Conservation (phyloP, 1,140 invertebrate species). For the Nephila pilipes region DNA sequence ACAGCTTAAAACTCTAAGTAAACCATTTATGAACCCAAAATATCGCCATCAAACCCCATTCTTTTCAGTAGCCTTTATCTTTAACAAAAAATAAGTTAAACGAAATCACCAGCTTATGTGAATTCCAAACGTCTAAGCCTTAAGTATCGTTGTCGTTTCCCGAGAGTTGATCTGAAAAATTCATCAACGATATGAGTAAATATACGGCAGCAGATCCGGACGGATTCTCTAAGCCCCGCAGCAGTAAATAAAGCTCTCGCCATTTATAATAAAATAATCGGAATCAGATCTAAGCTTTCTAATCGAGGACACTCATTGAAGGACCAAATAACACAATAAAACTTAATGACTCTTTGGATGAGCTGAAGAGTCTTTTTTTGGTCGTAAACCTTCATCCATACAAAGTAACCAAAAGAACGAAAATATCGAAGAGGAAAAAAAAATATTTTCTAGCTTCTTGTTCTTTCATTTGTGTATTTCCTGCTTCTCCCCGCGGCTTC, state of each 20-base stretch:
- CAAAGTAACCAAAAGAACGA: neutral
- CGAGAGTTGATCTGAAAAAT: conserved; percentile 31
- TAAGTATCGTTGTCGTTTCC: neutral
- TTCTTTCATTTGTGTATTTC: conserved; percentile 49
- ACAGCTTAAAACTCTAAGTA: neutral
- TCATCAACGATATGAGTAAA: conserved; percentile 39
- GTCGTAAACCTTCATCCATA: conserved; percentile 50
- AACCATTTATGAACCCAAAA: neutral
- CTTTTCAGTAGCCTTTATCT: neutral
- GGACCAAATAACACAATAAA: conserved; percentile 61
- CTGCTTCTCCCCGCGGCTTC: neutral
- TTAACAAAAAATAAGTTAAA: neutral
- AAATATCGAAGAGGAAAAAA: neutral
- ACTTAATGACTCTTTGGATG: conserved; percentile 57
- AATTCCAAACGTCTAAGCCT: neutral
- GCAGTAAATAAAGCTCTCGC: conserved; percentile 31
- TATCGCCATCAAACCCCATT: neutral
- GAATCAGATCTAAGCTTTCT: conserved; percentile 59
- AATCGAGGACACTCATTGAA: conserved; percentile 51
- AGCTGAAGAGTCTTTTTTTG: conserved; percentile 35
- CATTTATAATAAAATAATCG: conserved; percentile 63
- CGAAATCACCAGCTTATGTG: neutral
- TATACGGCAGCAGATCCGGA: neutral
- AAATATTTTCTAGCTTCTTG: neutral
- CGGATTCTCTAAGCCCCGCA: conserved; percentile 1